Evolutionary conservation across 2,888 invertebrate genomes (phyloP).

Genomic region (Melipona bicolor): DNA sequence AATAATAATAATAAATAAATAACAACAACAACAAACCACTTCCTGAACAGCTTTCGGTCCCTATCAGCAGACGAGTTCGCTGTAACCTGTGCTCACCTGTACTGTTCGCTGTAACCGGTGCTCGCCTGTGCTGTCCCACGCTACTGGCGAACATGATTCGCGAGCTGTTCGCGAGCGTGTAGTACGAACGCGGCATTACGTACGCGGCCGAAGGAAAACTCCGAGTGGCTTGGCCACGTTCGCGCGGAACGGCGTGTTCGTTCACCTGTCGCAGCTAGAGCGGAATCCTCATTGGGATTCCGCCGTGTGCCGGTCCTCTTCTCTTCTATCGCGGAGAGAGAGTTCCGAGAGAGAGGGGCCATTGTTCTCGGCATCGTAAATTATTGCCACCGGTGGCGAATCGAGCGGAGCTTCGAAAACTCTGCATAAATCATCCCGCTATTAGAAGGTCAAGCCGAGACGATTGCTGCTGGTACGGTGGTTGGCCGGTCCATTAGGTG

Average conservation of each 20-base stretch:
- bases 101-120: too few species aligned
- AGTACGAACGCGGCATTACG: neutral
- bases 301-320: conserved; percentile 10
- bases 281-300: conserved; percentile 68
- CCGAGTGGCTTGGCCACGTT: conserved; percentile 20
- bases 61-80: too few species aligned
- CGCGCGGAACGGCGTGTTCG: conserved; percentile 41
- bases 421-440: conserved; percentile 46
- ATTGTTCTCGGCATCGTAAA: conserved; percentile 66
- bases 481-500: neutral
- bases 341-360: conserved; percentile 28
- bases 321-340: conserved; percentile 22
- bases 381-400: conserved; percentile 53
- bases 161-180: too few species aligned
- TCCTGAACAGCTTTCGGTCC: too few species aligned
- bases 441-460: conserved; percentile 46
- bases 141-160: too few species aligned
- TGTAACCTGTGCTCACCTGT: too few species aligned
- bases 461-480: conserved; percentile 22
- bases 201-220: conserved; percentile 4
- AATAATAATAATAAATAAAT: too few species aligned
- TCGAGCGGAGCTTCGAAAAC: conserved; percentile 49
- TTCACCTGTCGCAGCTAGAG: conserved; percentile 67
- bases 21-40: too few species aligned
- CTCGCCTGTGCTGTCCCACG: too few species aligned